Evolutionary conservation across 2,797 vertebrate genomes (phyloP).

Genomic region (Acanthiza pusilla): DNA sequence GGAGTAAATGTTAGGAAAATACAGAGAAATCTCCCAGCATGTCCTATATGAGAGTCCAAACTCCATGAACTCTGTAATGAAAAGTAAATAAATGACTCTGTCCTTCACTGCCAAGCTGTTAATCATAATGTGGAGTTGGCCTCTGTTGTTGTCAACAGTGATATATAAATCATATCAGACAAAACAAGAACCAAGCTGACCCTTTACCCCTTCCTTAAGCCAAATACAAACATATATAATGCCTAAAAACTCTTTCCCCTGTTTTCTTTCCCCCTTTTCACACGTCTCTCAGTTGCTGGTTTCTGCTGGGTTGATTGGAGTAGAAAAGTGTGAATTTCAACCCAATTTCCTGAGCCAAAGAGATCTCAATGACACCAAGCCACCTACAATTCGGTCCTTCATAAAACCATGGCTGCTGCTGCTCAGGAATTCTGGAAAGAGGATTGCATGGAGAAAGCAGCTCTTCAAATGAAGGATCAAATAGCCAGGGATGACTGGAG

Average conservation of each 20-base stretch:
- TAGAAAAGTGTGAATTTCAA: background rate
- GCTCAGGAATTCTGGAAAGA: background rate
- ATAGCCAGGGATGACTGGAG: background rate
- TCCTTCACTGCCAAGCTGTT: slow-evolving; percentile 46
- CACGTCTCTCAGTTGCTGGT: background rate
- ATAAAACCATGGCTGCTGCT: background rate
- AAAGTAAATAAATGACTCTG: slow-evolving; percentile 41
- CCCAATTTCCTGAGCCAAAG: background rate
- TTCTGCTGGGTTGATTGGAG: background rate
- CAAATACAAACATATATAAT: background rate
- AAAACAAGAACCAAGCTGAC: background rate
- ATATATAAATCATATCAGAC: background rate
- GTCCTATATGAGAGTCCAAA: background rate
- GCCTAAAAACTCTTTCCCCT: accelerated
- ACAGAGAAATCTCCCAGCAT: background rate
- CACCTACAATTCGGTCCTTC: background rate
- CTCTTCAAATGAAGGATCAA: background rate
- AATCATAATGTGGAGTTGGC: slow-evolving; percentile 1
- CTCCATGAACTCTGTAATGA: background rate
- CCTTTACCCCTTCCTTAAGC: background rate
- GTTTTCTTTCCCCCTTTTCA: background rate
- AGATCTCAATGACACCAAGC: background rate
- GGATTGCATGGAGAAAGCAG: background rate
- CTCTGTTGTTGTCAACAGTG: slow-evolving; percentile 6
- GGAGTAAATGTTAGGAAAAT: background rate